Percentiles rank a stretch among this genome's conserved stretches.
phyloP scores from a whole-genome alignment of 2,797 vertebrate species.

The Cercopithecus petaurista region DNA sequence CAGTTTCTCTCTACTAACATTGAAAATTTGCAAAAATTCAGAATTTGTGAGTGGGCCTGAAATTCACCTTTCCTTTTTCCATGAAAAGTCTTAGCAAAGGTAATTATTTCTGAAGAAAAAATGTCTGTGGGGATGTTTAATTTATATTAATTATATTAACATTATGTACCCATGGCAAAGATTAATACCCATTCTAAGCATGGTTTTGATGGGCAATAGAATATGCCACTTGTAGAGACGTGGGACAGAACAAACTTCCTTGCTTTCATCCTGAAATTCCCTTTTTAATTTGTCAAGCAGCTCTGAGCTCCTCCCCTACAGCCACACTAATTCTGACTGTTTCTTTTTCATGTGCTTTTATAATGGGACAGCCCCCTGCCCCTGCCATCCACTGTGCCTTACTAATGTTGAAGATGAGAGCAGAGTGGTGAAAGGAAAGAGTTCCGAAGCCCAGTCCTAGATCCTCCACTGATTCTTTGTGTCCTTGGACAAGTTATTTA shows the following conservation, averaged over 20 bases:
- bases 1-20: neutral
- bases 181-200: constrained; percentile 28
- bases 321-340: neutral
- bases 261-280: neutral
- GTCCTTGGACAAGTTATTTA: neutral
- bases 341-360: neutral
- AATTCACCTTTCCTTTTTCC: constrained; percentile 28
- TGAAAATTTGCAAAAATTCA: constrained; percentile 31
- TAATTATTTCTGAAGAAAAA: constrained; percentile 56
- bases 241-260: neutral
- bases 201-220: constrained; percentile 12
- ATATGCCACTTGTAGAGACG: neutral
- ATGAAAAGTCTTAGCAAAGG: constrained; percentile 23
- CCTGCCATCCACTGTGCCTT: neutral
- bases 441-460: neutral
- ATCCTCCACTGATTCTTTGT: neutral
- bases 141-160: constrained; percentile 17
- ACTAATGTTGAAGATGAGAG: constrained; percentile 1
- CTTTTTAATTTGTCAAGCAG: neutral
- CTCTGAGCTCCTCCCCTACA: neutral
- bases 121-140: neutral
- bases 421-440: neutral
- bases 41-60: constrained; percentile 31
- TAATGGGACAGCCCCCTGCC: neutral
- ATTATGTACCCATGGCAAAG: neutral